Conservation (phyloP, 2,888 invertebrate species). For the Pheosia gnoma region DNA sequence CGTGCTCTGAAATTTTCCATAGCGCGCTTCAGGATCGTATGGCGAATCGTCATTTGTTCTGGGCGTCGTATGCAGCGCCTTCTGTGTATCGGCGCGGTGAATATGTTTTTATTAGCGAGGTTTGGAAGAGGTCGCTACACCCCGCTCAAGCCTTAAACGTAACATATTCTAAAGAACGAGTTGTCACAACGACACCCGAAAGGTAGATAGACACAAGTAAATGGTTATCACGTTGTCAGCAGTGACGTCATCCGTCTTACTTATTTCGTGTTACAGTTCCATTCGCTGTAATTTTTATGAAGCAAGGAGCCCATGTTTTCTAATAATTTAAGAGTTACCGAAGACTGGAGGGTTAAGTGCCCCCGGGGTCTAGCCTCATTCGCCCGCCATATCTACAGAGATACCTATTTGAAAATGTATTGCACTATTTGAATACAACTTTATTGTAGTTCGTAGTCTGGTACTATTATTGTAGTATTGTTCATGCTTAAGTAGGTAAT, state of each 20-base stretch:
- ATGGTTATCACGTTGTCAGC: conserved; percentile 7
- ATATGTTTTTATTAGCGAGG: too few relatives aligned
- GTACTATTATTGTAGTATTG: too few relatives aligned
- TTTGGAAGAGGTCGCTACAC: background rate
- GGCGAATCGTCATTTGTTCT: too few relatives aligned
- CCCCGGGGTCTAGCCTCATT: background rate
- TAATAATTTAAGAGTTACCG: conserved; percentile 5
- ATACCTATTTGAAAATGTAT: background rate
- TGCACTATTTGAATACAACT: background rate
- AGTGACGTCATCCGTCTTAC: conserved; percentile 5
- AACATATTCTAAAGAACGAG: conserved; percentile 12
- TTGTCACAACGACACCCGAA: background rate
- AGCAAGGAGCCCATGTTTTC: background rate
- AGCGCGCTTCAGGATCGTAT: too few relatives aligned
- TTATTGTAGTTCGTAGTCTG: too few relatives aligned
- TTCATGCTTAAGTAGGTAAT: too few relatives aligned
- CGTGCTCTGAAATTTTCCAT: too few relatives aligned
- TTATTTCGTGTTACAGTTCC: background rate
- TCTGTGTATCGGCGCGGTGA: too few relatives aligned
- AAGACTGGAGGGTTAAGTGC: background rate
- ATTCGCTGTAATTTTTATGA: conserved; percentile 2
- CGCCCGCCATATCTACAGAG: background rate
- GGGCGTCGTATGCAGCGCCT: too few relatives aligned
- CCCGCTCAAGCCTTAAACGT: conserved; percentile 1
- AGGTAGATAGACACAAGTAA: conserved; percentile 7